Evolutionary conservation across 2,888 invertebrate genomes (phyloP), one percentile per base, ranked within the genome.

Genomic region (Volucella inflata): DNA sequence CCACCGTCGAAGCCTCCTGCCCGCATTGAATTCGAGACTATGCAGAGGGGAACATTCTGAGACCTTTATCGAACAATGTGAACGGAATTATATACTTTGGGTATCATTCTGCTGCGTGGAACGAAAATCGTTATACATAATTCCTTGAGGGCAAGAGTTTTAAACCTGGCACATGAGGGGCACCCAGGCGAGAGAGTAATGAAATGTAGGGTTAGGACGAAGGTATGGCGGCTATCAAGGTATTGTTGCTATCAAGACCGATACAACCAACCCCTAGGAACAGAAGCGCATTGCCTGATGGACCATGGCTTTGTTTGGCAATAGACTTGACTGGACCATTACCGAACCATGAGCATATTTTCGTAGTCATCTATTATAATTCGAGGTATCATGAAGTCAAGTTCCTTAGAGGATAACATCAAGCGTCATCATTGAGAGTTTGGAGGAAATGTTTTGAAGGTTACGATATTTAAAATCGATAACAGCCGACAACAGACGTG

Each of bases 1-100:
- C 83, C 87, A 36, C 82, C 87, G 9, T 87, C 87, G 2, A 87
- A 85, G 16, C 84, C 87, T 8, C 83, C 87, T 16, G 87, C 87
- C 2, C 42, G 87, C 8, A 87, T 84, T 16, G 79, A 87, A 48
- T 8, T 80, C 74, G 8, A 44, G 82, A 55, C 8, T 78, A n/a
- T 50, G 48, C 11, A 40, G 46, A 44, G 21, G 36, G 1, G 44
- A 75, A 21, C 17, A 11, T 1, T 8, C 38, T 1, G 46, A 60
- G 10, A 14, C 53, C 6, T 55, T 71, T 46, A 62, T 70, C n/a
- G 36, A 10, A 30, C 36, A 59, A 9, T 55, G 72, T 44, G 70
- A 77, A 16, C 51, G 62, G 1, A 79, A 44, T 40, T 87, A 10
- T 76, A 81, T 42, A 59, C 75, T 12, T 44, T 81, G 70, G 87